A percentile compares a stretch with the other conserved stretches of the same genome.
These are phyloP conservation scores for Bimastos eiseni DNA, from an alignment of 2,888 invertebrate species.

Conservation along the genomic window DNA sequence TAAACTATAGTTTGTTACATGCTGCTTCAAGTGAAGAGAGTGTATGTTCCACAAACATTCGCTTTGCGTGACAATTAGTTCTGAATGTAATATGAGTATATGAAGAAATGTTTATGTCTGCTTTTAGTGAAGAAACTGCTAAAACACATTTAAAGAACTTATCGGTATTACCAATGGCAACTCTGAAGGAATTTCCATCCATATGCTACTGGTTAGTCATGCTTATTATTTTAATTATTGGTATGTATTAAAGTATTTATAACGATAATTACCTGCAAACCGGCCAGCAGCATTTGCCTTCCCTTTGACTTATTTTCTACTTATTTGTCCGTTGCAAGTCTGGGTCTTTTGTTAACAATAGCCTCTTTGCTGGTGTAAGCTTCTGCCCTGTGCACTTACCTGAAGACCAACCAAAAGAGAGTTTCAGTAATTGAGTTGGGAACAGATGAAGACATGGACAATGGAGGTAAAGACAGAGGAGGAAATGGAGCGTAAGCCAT, in stretches of 20 bases:
- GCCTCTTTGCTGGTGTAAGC: not conserved
- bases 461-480: too few species aligned
- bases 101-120: not conserved
- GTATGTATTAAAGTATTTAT: not conserved
- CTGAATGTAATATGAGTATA: not conserved
- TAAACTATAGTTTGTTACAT: not conserved
- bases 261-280: not conserved
- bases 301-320: not conserved
- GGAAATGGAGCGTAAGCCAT: too few species aligned
- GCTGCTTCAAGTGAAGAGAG: not conserved
- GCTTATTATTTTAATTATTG: not conserved
- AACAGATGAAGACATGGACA: too few species aligned
- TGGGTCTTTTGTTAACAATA: not conserved
- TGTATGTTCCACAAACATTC: not conserved
- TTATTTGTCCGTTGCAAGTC: not conserved
- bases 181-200: constrained; percentile 63
- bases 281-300: not conserved
- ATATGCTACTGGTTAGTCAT: constrained; percentile 58
- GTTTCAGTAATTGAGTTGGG: too few species aligned
- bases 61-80: not conserved
- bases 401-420: too few species aligned
- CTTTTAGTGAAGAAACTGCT: constrained; percentile 61
- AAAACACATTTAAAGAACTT: constrained; percentile 62
- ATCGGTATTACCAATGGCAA: constrained; percentile 62
- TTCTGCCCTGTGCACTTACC: not conserved